phyloP scores from a whole-genome alignment of 2,797 vertebrate genomes.

The Acomys russatus region DNA sequence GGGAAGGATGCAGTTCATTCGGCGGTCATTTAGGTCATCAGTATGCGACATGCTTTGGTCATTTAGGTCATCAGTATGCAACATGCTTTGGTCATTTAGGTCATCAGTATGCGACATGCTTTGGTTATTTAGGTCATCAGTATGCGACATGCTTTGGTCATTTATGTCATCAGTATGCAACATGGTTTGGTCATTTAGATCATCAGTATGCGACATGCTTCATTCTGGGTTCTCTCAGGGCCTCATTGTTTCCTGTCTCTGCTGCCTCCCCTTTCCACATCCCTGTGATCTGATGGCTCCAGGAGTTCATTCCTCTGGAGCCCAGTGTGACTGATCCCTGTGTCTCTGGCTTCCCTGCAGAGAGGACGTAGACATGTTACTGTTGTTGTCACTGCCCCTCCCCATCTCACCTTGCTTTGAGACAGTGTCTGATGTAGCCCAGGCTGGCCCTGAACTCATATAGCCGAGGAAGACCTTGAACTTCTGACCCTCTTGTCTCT shows the following conservation, averaged over 20 bases:
- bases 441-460: not conserved
- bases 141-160: not conserved
- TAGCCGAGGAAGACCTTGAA: not conserved
- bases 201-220: not conserved
- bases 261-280: not conserved
- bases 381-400: not conserved
- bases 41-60: not conserved
- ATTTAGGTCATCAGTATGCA: not conserved
- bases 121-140: not conserved
- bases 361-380: not conserved
- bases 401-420: not conserved
- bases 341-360: not conserved
- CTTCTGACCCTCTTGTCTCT: not conserved
- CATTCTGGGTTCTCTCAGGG: not conserved
- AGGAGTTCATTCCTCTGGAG: not conserved
- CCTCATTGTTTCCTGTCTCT: not conserved
- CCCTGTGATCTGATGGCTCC: not conserved
- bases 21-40: not conserved
- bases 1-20: not conserved
- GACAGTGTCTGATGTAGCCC: not conserved
- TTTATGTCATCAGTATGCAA: too few relatives aligned
- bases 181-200: not conserved
- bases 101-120: too few relatives aligned
- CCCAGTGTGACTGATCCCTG: not conserved
- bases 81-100: too few relatives aligned